phyloP scores from a whole-genome alignment of 2,888 invertebrate species.

The Eubasilissa splendida region DNA sequence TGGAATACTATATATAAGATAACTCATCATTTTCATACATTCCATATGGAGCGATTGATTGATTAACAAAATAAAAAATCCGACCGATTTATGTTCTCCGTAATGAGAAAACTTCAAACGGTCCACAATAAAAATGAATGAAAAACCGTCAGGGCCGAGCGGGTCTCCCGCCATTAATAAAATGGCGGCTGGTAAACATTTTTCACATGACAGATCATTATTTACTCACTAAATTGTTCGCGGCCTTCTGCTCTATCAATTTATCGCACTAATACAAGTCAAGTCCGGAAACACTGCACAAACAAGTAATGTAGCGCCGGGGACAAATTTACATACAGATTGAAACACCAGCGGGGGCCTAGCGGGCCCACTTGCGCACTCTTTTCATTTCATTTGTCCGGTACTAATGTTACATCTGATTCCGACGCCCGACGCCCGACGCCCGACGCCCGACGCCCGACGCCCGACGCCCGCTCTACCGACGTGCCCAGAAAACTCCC shows the following conservation, averaged over 20 bases:
- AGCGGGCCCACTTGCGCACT: background rate
- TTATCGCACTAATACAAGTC: conserved; percentile 54
- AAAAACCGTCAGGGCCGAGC: conserved; percentile 14
- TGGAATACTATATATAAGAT: no score
- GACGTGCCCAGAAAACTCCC: no score
- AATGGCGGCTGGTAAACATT: conserved; percentile 45
- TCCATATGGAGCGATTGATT: no score
- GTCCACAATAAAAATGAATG: conserved; percentile 17
- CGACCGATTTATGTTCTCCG: no score
- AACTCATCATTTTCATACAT: no score
- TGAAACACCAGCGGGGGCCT: conserved; percentile 1
- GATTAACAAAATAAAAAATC: no score
- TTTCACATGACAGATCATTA: conserved; percentile 54
- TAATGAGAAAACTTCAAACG: background rate
- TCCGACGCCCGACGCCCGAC: background rate
- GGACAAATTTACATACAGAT: conserved; percentile 23
- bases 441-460: no score
- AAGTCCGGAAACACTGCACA: conserved; percentile 19
- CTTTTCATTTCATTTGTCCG: no score
- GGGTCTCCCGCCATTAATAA: conserved; percentile 22
- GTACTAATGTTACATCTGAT: background rate
- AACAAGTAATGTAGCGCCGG: background rate
- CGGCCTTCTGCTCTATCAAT: conserved; percentile 49
- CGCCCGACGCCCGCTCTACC: no score
- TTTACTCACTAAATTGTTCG: conserved; percentile 52